Percentiles rank a stretch among this genome's conserved stretches.
phyloP scores from a whole-genome alignment of 2,888 invertebrate species.

The Eupithecia dodoneata region DNA sequence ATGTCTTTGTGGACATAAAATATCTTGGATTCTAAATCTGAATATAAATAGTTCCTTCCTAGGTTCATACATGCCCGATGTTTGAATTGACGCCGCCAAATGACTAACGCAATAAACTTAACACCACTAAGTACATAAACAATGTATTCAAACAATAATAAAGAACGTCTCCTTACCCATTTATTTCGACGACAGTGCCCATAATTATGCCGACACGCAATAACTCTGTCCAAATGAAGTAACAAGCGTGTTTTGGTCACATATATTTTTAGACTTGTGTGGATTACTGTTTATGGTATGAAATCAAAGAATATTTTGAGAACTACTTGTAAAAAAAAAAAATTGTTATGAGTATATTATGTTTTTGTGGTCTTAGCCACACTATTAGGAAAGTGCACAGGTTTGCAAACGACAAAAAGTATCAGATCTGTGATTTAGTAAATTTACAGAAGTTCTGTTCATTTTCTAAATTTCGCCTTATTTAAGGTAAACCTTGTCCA shows the following conservation, averaged over 20 bases:
- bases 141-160: slow-evolving; percentile 22
- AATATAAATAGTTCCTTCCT: neutral
- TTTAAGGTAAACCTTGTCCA: neutral
- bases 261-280: slow-evolving; percentile 52
- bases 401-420: neutral
- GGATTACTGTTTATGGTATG: slow-evolving; percentile 54
- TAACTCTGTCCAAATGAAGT: slow-evolving; percentile 49
- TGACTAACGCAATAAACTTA: neutral
- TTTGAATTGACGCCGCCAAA: neutral
- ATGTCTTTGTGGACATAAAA: no score
- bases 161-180: slow-evolving; percentile 62
- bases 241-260: slow-evolving; percentile 50
- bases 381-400: neutral
- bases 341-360: neutral
- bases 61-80: neutral
- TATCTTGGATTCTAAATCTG: no score
- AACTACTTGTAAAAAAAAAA: slow-evolving; percentile 7
- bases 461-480: neutral
- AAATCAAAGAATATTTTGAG: slow-evolving; percentile 36
- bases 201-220: slow-evolving; percentile 54
- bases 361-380: neutral
- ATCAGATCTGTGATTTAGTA: neutral
- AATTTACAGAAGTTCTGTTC: neutral
- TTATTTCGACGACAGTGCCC: slow-evolving; percentile 64
- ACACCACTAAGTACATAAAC: slow-evolving; percentile 9